Base-by-base conservation (phyloP, 2,113 vertebrate genomes). In the Psammodynastes pulverulentus region DNA sequence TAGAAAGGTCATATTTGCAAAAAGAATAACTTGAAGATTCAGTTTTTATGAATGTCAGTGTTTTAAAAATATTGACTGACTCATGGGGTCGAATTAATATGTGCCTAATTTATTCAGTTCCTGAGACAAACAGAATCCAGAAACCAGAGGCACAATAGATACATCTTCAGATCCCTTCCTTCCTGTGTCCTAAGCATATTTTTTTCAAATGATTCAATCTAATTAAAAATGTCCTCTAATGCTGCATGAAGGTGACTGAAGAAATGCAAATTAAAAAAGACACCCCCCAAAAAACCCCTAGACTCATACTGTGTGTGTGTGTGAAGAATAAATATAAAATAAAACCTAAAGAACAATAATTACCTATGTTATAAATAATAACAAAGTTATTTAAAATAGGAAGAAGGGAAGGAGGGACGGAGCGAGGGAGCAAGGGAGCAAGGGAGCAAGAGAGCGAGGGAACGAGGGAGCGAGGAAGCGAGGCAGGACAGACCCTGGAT, bases 51-150 rank as follows among this genome's bases (percentile, higher is more conserved):
- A 90, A 94, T 91, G 89, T 87, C n/a, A 91, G 87, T 86, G 51
- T 91, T 92, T 84, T 94, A 94, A 94, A 84, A 95, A 95, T 86
- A 89, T 91, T 89, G 92, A 58, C 10, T 21, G 54, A 15, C 79
- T 52, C 62, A 3, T 86, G 90, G 89, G 49, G 52, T 87, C 17
- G 26, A 95, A 95, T 24, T n/a, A 95, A 54, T 51, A 89, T 56
- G 19, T 94, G 26, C 29, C 86, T 89, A 94, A 88, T 94, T 24
- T 86, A 92, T 46, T 87, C 49, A 89, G 89, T 23, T 85, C 49
- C 85, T 23, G 89, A 39, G 84, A 56, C 46, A 89, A 9, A 15
- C 15, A 39, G n/a, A 39, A 17, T 39, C 67, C 67, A 79, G 2
- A 79, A 79, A 79, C 34, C n/a, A 39, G 15, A 79, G 6, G n/a